A percentile compares a stretch with the other conserved stretches of the same genome.
These are phyloP conservation scores for Melitaea cinxia DNA, from an alignment of 1,140 invertebrate species.

Conservation along the genomic window DNA sequence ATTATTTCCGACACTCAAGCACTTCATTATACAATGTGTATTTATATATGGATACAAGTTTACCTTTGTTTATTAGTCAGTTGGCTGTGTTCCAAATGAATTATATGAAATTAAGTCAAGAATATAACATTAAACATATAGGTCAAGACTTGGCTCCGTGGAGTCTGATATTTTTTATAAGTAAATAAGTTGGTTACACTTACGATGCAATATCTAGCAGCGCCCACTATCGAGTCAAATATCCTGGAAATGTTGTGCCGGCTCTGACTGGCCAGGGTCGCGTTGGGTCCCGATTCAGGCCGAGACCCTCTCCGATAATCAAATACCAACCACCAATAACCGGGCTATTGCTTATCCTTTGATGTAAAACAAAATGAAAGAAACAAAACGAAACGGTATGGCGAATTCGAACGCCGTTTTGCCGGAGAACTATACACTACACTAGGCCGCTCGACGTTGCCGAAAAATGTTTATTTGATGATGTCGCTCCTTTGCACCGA, in stretches of 20 bases:
- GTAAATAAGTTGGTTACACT: slow-evolving; percentile 48
- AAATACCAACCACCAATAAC: slow-evolving; percentile 64
- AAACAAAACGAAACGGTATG: slow-evolving; percentile 75
- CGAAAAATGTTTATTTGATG: slow-evolving; percentile 57
- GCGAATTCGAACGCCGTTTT: slow-evolving; percentile 70
- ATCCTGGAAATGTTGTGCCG: slow-evolving; percentile 78
- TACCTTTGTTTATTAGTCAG: slow-evolving; percentile 24
- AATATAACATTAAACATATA: slow-evolving; percentile 22
- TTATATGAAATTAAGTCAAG: slow-evolving; percentile 23
- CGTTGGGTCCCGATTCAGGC: slow-evolving; percentile 52
- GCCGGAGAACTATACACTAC: slow-evolving; percentile 60
- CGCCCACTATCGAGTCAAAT: slow-evolving; percentile 78
- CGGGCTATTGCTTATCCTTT: slow-evolving; percentile 75
- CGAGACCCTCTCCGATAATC: slow-evolving; percentile 54
- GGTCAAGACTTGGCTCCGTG: slow-evolving; percentile 11
- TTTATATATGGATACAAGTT: slow-evolving; percentile 5
- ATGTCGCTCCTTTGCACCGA: slow-evolving; percentile 81
- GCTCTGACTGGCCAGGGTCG: slow-evolving; percentile 74
- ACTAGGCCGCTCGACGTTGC: slow-evolving; percentile 44
- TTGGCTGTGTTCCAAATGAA: slow-evolving; percentile 25
- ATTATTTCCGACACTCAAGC: slow-evolving; percentile 37
- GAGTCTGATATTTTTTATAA: slow-evolving; percentile 1
- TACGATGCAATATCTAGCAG: slow-evolving; percentile 81
- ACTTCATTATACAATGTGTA: slow-evolving; percentile 9
- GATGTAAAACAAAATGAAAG: slow-evolving; percentile 78